phyloP scores from a whole-genome alignment of 2,888 invertebrate genomes.

The Apantesis nais region DNA sequence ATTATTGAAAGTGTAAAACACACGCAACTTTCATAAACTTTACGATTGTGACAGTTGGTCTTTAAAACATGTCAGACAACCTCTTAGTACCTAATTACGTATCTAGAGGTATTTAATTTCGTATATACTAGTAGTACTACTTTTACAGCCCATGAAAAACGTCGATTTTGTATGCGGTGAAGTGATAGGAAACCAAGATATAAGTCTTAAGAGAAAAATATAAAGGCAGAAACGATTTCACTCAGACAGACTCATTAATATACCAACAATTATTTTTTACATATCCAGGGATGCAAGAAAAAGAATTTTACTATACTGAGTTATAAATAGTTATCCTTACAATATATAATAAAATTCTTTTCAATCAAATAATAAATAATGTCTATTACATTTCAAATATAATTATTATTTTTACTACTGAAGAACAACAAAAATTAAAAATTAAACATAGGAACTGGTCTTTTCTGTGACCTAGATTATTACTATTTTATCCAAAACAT shows the following conservation, averaged over 20 bases:
- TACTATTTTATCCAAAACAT: too few relatives aligned
- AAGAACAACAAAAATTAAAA: too few relatives aligned
- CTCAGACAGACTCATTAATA: neutral
- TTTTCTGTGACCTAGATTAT: too few relatives aligned
- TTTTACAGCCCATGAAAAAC: neutral
- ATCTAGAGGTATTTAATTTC: neutral
- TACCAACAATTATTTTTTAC: neutral
- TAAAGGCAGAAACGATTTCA: neutral
- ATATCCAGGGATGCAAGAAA: too few relatives aligned
- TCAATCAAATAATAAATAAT: too few relatives aligned
- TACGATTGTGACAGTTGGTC: constrained; percentile 24
- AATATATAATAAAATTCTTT: too few relatives aligned
- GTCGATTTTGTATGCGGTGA: neutral
- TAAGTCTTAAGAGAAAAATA: neutral
- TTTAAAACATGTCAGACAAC: constrained; percentile 20
- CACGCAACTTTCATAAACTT: constrained; percentile 34
- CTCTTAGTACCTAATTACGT: neutral
- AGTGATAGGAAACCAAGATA: neutral
- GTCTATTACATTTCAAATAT: too few relatives aligned
- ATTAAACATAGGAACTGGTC: too few relatives aligned
- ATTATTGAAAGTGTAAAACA: constrained; percentile 38
- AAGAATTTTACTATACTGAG: too few relatives aligned
- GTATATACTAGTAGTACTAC: neutral
- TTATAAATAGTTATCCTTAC: too few relatives aligned
- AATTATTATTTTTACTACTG: too few relatives aligned